Conservation (phyloP, 2,113 vertebrate species). For the Coptodon rendalli region DNA sequence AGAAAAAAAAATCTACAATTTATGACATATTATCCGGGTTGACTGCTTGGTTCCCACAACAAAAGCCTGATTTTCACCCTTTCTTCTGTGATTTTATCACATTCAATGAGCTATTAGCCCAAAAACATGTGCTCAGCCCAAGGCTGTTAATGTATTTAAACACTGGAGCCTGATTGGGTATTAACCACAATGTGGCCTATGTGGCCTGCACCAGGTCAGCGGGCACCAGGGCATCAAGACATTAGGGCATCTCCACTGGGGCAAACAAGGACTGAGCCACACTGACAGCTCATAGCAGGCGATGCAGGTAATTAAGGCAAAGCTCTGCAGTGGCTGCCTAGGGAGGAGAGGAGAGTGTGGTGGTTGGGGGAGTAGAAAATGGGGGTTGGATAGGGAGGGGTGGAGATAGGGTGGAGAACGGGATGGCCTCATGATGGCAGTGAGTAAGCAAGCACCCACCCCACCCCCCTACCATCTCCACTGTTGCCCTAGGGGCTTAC, state of each 20-base stretch:
- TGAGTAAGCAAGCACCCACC: slow-evolving; percentile 30
- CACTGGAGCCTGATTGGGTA: slow-evolving; percentile 11
- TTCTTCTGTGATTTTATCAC: slow-evolving; percentile 11
- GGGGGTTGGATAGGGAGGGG: slow-evolving; percentile 6
- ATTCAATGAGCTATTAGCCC: slow-evolving; percentile 22
- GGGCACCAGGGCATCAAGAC: slow-evolving; percentile 36
- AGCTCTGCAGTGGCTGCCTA: slow-evolving; percentile 40
- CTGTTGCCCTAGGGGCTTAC: slow-evolving; percentile 62
- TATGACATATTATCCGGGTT: not conserved
- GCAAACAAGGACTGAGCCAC: slow-evolving; percentile 48
- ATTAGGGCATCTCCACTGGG: slow-evolving; percentile 45
- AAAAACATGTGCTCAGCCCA: not conserved
- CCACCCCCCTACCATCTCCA: slow-evolving; percentile 5
- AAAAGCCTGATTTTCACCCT: not conserved
- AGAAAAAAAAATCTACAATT: not conserved
- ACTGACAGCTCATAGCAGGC: slow-evolving; percentile 58
- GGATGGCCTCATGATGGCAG: slow-evolving; percentile 49
- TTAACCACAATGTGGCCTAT: slow-evolving; percentile 22
- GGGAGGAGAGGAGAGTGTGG: slow-evolving; percentile 16
- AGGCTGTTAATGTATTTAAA: slow-evolving; percentile 20
- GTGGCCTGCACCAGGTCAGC: slow-evolving; percentile 26
- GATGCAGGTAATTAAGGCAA: slow-evolving; percentile 73
- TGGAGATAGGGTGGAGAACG: slow-evolving; percentile 26
- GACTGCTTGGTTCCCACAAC: not conserved
- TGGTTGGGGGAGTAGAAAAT: slow-evolving; percentile 9